phyloP scores from a whole-genome alignment of 1,140 invertebrate species.

The Hyles euphorbiae region DNA sequence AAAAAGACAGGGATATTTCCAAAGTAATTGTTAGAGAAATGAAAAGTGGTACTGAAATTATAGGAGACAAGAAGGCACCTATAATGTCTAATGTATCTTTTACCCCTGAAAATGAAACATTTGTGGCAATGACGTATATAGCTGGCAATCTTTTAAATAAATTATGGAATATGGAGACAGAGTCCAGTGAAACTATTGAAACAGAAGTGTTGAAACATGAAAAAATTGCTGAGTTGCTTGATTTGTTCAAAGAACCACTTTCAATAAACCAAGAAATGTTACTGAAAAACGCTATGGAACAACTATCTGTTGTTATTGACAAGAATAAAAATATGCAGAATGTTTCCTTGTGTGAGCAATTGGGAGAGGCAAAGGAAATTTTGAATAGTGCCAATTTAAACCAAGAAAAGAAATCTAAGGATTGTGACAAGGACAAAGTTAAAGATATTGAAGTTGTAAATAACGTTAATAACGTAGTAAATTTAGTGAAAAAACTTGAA shows the following conservation, averaged over 20 bases:
- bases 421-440: constrained; percentile 6
- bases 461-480: constrained; percentile 48
- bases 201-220: constrained; percentile 55
- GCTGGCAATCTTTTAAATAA: constrained; percentile 63
- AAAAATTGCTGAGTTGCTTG: constrained; percentile 57
- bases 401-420: not conserved
- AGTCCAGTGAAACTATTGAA: constrained; percentile 40
- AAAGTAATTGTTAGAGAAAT: constrained; percentile 60
- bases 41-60: constrained; percentile 46
- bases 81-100: constrained; percentile 62
- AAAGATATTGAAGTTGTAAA: constrained; percentile 14
- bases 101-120: constrained; percentile 63
- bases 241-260: constrained; percentile 61
- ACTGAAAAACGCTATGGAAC: constrained; percentile 56
- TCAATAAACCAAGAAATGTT: constrained; percentile 58
- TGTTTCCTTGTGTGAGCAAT: constrained; percentile 47
- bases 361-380: constrained; percentile 24
- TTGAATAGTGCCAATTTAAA: no score
- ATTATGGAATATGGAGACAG: constrained; percentile 62
- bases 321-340: constrained; percentile 47
- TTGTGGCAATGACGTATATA: constrained; percentile 61
- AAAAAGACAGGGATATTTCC: constrained; percentile 53
- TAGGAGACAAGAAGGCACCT: constrained; percentile 44
- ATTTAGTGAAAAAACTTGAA: constrained; percentile 52
- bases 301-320: constrained; percentile 43